phyloP scores from a whole-genome alignment of 23 tunicate species.

The Botrylloides violaceus region DNA sequence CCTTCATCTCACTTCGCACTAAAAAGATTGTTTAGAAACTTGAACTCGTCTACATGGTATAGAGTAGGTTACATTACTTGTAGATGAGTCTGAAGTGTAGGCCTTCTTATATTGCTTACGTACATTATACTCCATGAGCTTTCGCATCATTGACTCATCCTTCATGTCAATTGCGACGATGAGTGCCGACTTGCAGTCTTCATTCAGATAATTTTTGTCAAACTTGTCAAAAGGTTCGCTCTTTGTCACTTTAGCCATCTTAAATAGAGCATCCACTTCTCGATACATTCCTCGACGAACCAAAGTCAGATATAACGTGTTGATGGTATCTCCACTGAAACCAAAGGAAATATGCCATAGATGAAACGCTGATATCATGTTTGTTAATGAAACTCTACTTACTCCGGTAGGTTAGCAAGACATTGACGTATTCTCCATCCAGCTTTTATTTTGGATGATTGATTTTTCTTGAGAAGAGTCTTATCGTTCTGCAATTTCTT shows the following conservation, averaged over 20 bases:
- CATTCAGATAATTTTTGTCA: slow-evolving; percentile 23
- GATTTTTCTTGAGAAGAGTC: neutral
- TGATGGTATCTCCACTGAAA: slow-evolving; percentile 14
- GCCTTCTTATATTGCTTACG: neutral
- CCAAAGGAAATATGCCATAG: no score
- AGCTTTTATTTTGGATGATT: slow-evolving; percentile 14
- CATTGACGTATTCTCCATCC: slow-evolving; percentile 22
- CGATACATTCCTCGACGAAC: slow-evolving; percentile 28
- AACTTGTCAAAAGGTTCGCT: slow-evolving; percentile 13
- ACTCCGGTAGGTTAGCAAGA: slow-evolving; percentile 5
- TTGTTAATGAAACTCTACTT: no score
- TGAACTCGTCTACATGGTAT: neutral
- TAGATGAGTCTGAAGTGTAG: neutral
- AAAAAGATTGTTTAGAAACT: no score
- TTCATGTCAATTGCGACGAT: slow-evolving; percentile 47
- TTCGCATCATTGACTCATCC: slow-evolving; percentile 25
- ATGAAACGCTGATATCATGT: no score
- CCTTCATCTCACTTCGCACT: no score
- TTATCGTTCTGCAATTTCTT: neutral
- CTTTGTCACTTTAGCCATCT: slow-evolving; percentile 13
- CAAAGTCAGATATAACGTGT: slow-evolving; percentile 27
- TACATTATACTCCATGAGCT: slow-evolving; percentile 31
- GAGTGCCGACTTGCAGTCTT: slow-evolving; percentile 32
- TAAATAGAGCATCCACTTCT: slow-evolving; percentile 34
- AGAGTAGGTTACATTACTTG: neutral